phyloP scores from a whole-genome alignment of 1,140 invertebrate genomes.

The Drosophila sproati region DNA sequence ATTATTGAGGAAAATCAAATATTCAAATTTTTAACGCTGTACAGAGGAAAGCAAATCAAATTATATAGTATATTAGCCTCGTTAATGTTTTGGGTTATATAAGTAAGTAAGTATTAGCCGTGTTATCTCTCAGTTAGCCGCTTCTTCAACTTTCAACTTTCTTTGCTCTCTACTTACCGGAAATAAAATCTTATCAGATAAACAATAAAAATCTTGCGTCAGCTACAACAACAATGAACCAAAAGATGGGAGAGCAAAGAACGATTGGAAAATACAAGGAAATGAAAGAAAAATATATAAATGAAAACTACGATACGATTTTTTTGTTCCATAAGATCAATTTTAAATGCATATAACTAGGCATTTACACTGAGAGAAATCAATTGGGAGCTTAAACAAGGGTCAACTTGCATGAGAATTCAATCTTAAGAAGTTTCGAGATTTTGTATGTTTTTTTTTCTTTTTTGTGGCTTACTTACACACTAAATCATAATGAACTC shows the following conservation, averaged over 20 bases:
- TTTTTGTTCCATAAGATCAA: neutral
- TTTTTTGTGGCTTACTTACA: constrained; percentile 45
- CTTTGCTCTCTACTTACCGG: constrained; percentile 64
- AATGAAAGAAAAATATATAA: constrained; percentile 1
- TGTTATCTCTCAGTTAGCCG: constrained; percentile 10
- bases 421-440: neutral
- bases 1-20: constrained; percentile 61
- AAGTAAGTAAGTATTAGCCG: constrained; percentile 16
- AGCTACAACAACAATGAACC: constrained; percentile 55
- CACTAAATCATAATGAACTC: constrained; percentile 50
- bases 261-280: neutral
- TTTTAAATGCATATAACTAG: neutral
- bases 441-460: constrained; percentile 15
- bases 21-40: constrained; percentile 58
- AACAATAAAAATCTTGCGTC: constrained; percentile 55
- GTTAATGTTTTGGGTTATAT: constrained; percentile 6
- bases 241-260: constrained; percentile 16
- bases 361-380: constrained; percentile 56
- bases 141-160: constrained; percentile 1
- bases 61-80: constrained; percentile 34
- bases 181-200: constrained; percentile 64
- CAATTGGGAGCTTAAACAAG: neutral
- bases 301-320: neutral
- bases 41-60: constrained; percentile 57
- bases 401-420: neutral